These are phyloP conservation scores for Mus caroli DNA, from an alignment of 2,797 vertebrate genomes.

Conservation along the genomic window DNA sequence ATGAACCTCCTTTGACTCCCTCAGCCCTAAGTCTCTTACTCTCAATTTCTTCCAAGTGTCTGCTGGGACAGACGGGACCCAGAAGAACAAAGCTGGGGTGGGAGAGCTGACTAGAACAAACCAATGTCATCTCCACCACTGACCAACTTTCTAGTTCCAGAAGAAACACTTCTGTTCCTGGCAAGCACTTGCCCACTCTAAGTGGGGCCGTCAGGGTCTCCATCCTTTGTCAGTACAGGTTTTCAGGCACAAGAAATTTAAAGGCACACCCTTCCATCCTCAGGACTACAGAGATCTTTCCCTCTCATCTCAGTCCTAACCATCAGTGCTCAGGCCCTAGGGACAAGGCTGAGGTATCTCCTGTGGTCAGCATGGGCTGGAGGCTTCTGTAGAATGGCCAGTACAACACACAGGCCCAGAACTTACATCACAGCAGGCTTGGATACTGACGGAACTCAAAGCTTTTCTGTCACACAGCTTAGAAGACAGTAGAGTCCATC, in stretches of 20 bases:
- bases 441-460: neutral
- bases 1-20: neutral
- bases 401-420: neutral
- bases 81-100: neutral
- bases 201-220: neutral
- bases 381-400: neutral
- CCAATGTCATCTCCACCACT: neutral
- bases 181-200: neutral
- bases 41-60: neutral
- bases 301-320: neutral
- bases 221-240: neutral
- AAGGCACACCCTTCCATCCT: neutral
- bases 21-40: neutral
- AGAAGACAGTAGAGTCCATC: neutral
- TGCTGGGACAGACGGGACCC: neutral
- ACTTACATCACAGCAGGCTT: neutral
- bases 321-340: neutral
- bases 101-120: neutral
- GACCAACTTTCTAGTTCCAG: neutral
- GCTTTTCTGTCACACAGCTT: neutral
- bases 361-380: fast-evolving
- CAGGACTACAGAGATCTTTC: neutral
- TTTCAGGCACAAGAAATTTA: neutral
- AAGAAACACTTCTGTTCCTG: neutral
- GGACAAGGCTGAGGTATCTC: neutral